Base-by-base conservation (phyloP, 1,140 invertebrate genomes). In the Panagrolaimus sp. region DNA sequence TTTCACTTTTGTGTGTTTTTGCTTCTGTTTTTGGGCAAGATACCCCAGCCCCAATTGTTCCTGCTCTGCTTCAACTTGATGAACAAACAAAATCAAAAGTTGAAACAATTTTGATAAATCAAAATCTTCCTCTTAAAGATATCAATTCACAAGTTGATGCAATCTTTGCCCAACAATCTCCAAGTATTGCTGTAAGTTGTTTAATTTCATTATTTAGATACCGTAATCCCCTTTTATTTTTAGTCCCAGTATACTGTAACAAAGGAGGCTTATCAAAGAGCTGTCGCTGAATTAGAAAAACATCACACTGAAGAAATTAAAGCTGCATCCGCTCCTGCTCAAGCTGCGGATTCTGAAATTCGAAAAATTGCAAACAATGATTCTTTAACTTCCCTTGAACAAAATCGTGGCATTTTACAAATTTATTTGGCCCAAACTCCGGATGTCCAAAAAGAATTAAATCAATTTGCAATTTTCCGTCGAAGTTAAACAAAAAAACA, bases 381-480 rank as follows among this genome's bases (percentile, higher is more conserved):
- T 10, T 26, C 52, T 5, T 8, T 58, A n/a, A 58, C 52, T 12
- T 26, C 52, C 10, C 52, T 58, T 21, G 14, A 58, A 28, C 21
- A 26, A 21, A 58, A 58, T 58, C 52, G 52, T n/a, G 52, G 21
- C 21, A 58, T 58, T 58, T 26, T 58, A 8, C 21, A 58, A 58
- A 28, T 58, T 21, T 58, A 58, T 28, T 58, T 58, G 21, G 52
- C 52, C 4, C 52, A 58, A 28, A 21, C 52, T 21, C 52, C 52
- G 17, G 52, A 58, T 26, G 17, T 58, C 28, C 52, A 58, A 24
- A 58, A 24, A 1, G 52, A 58, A 58, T n/a, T 58, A 4, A n/a
- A 58, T 5, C 15, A 58, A 17, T 58, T n/a, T 58, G 52, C 52
- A 26, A 58, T 58, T 28, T 58, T 58, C 17, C 32, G 32, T 38